A percentile compares a stretch with the other conserved stretches of the same genome.
phyloP scores from a whole-genome alignment of 2,797 vertebrate genomes.

The Kryptolebias ocellatus region DNA sequence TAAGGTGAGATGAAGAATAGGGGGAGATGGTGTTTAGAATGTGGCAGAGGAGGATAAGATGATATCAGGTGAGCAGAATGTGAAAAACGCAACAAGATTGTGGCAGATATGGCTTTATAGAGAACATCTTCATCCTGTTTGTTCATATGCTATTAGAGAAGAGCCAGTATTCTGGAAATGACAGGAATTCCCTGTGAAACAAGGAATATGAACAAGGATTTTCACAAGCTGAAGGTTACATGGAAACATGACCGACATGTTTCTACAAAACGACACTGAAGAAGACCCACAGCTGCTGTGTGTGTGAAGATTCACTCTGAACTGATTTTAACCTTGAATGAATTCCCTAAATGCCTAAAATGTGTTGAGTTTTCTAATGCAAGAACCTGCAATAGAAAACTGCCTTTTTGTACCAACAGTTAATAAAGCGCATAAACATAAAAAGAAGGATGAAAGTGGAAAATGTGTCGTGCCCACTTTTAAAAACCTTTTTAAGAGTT shows the following conservation, averaged over 20 bases:
- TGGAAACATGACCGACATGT: slow-evolving; percentile 35
- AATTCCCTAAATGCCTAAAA: too few relatives aligned
- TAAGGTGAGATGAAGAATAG: slow-evolving; percentile 2
- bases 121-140: slow-evolving; percentile 69
- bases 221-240: slow-evolving; percentile 37
- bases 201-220: slow-evolving; percentile 15
- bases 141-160: slow-evolving; percentile 53
- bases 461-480: too few relatives aligned
- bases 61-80: not conserved
- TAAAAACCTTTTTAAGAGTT: too few relatives aligned
- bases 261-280: slow-evolving; percentile 1
- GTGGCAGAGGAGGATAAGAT: slow-evolving; percentile 13
- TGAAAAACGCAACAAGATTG: slow-evolving; percentile 18
- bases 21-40: slow-evolving; percentile 6
- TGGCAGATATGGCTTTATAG: slow-evolving; percentile 36
- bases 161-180: slow-evolving; percentile 5
- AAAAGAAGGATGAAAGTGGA: too few relatives aligned
- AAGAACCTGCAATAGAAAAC: too few relatives aligned
- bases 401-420: too few relatives aligned
- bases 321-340: not conserved
- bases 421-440: too few relatives aligned
- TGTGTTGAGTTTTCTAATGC: too few relatives aligned
- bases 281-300: slow-evolving; percentile 28
- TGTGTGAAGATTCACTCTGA: not conserved
- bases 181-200: slow-evolving; percentile 43